Evolutionary conservation across 1,140 invertebrate genomes (phyloP).

Genomic region (Drosophila nasuta): DNA sequence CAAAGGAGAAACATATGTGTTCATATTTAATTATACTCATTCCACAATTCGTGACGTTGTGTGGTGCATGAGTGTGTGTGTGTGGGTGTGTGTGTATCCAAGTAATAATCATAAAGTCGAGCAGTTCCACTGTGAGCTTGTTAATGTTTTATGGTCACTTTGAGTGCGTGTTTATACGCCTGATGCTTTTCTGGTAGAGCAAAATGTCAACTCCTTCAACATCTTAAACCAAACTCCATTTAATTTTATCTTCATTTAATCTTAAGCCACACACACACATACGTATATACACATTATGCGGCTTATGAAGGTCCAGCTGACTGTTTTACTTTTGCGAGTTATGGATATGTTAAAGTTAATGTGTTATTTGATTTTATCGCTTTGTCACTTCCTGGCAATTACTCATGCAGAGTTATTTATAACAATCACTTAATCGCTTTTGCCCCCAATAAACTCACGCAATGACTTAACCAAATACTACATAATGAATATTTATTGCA

Average conservation of each 20-base stretch:
- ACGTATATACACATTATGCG: no score
- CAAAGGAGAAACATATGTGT: conserved; percentile 75
- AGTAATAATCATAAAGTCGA: conserved; percentile 50
- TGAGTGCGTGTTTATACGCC: conserved; percentile 51
- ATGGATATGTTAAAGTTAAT: conserved; percentile 23
- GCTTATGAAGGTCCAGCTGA: not conserved
- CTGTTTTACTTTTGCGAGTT: not conserved
- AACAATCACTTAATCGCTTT: conserved; percentile 17
- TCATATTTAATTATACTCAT: conserved; percentile 78
- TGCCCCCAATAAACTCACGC: conserved; percentile 16
- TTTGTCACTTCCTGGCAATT: conserved; percentile 27
- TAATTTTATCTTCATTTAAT: conserved; percentile 2
- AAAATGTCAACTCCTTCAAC: conserved; percentile 35
- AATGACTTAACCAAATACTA: conserved; percentile 11
- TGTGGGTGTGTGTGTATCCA: conserved; percentile 9
- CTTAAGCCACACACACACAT: not conserved
- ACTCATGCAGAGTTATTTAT: conserved; percentile 27
- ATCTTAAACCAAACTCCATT: conserved; percentile 8
- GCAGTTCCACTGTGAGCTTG: conserved; percentile 42
- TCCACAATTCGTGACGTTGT: conserved; percentile 49
- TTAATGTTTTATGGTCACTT: conserved; percentile 65
- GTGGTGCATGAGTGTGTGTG: conserved; percentile 13
- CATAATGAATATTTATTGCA: conserved; percentile 10
- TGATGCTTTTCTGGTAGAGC: conserved; percentile 24
- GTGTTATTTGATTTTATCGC: conserved; percentile 24